Evolutionary conservation across 2,113 vertebrate genomes (phyloP).

Genomic region (Petrocephalus microphthalmus): DNA sequence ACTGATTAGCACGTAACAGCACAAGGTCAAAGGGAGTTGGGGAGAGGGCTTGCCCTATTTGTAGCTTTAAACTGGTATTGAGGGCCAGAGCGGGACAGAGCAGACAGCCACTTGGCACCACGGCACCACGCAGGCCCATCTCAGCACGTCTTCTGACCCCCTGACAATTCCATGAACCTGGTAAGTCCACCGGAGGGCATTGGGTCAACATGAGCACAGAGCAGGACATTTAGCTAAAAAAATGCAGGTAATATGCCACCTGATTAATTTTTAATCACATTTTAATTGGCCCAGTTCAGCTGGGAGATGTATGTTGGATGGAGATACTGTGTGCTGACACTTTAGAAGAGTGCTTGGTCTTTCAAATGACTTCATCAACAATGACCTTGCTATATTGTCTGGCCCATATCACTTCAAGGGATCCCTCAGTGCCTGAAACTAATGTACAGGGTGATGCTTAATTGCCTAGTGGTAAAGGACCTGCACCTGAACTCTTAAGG

Average conservation of each 20-base stretch:
- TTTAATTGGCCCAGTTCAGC: background rate
- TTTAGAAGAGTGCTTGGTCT: background rate
- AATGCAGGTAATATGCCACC: background rate
- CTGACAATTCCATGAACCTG: constrained; percentile 37
- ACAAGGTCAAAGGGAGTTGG: constrained; percentile 32
- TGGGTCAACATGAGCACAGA: background rate
- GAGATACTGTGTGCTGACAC: background rate
- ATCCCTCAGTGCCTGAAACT: background rate
- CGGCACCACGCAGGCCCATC: background rate
- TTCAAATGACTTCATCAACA: background rate
- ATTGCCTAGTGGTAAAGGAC: background rate
- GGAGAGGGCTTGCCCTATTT: constrained; percentile 28
- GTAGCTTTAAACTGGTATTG: background rate
- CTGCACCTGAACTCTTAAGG: background rate
- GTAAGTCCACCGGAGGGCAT: constrained; percentile 34
- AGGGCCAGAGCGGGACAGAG: background rate
- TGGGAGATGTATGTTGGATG: background rate
- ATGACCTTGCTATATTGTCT: background rate
- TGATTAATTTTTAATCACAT: background rate
- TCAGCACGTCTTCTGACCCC: background rate
- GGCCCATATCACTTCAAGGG: background rate
- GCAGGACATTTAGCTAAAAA: background rate
- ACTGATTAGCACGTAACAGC: constrained; percentile 46
- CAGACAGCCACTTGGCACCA: background rate
- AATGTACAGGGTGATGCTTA: background rate